Evolutionary conservation across 2,113 vertebrate genomes (phyloP).

Genomic region (Shinisaurus crocodilurus): DNA sequence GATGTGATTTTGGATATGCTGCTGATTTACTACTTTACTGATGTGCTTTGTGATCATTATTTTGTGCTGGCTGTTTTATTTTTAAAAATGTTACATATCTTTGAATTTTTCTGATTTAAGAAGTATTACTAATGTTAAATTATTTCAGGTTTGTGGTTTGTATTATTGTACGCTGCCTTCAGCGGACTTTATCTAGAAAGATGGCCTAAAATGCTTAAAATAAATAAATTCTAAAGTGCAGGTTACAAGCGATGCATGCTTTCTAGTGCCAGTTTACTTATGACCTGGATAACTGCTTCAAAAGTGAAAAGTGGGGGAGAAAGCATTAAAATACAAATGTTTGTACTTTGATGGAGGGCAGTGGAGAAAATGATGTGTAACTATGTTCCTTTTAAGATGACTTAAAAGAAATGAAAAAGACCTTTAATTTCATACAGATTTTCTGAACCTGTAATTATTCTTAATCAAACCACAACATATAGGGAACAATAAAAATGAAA

Average conservation of each 20-base stretch:
- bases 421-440: constrained; percentile 65
- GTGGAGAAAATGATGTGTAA: neutral
- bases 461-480: constrained; percentile 82
- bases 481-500: constrained; percentile 83
- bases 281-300: neutral
- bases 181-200: no score
- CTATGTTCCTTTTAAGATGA: neutral
- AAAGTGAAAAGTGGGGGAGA: neutral
- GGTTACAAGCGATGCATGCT: neutral
- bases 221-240: neutral
- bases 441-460: constrained; percentile 80
- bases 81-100: no score
- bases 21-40: no score
- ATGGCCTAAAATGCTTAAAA: no score
- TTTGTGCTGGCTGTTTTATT: no score
- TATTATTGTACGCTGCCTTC: no score
- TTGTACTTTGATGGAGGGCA: neutral
- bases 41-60: no score
- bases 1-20: no score
- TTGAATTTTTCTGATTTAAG: no score
- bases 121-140: no score
- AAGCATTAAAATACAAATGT: neutral
- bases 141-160: no score
- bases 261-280: neutral
- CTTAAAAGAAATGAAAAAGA: neutral